Conservation (phyloP, 2,888 invertebrate species). For the Julus scandinavius region DNA sequence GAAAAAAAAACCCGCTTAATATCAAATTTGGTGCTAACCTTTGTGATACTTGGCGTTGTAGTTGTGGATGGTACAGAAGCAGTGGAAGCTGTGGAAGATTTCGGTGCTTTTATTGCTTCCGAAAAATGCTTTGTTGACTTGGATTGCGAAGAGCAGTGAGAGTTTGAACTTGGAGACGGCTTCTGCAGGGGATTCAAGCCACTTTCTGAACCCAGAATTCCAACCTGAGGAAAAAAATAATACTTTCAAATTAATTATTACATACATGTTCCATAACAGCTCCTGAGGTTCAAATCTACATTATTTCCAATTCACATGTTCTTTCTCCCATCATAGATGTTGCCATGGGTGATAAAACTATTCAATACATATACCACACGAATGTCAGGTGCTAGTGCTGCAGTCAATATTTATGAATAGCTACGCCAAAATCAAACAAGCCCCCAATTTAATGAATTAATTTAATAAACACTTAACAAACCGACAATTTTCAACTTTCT, state of each 20-base stretch:
- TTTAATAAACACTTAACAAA: no score
- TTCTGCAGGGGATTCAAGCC: conserved; percentile 52
- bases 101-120: conserved; percentile 52
- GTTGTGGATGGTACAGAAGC: background rate
- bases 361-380: no score
- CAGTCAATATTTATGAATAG: no score
- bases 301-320: no score
- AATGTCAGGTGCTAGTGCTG: no score
- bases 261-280: no score
- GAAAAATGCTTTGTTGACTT: conserved; percentile 44
- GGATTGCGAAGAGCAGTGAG: background rate
- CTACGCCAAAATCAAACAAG: no score
- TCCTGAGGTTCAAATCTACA: no score
- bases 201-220: conserved; percentile 54
- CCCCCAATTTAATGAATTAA: no score
- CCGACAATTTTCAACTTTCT: no score
- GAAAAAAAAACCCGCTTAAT: background rate
- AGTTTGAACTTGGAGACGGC: conserved; percentile 32
- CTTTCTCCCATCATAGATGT: no score
- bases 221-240: conserved; percentile 51
- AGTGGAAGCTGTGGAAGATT: conserved; percentile 45
- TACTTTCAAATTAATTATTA: background rate
- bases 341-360: no score
- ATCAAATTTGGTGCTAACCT: background rate
- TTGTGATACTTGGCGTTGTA: background rate